Evolutionary conservation across 2,888 invertebrate genomes (phyloP).

Genomic region (Adelognathus sp.): DNA sequence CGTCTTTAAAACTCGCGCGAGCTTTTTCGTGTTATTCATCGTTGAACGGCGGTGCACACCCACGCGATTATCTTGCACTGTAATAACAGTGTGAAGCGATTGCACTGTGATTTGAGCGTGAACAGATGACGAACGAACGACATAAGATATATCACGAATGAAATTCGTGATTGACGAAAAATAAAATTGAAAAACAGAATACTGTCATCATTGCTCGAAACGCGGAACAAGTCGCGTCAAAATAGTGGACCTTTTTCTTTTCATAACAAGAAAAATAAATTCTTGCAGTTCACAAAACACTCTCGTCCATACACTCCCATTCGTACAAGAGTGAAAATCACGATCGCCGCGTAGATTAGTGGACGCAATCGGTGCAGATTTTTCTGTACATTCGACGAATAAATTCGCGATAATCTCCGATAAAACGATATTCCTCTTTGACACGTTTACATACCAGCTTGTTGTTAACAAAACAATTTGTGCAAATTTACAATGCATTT

Average conservation of each 20-base stretch:
- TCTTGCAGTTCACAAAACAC: neutral
- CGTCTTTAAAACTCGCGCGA: slow-evolving; percentile 1
- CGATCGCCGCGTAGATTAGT: neutral
- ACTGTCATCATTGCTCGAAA: neutral
- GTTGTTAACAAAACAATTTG: neutral
- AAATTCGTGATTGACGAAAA: neutral
- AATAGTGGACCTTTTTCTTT: neutral
- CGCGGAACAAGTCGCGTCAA: neutral
- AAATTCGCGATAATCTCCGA: neutral
- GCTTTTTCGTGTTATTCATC: slow-evolving; percentile 35
- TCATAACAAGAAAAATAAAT: neutral
- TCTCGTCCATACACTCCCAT: neutral
- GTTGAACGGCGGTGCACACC: slow-evolving; percentile 41
- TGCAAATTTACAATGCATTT: slow-evolving; percentile 12
- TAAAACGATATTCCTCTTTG: neutral
- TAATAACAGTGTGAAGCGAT: slow-evolving; percentile 34
- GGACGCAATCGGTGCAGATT: neutral
- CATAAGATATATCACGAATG: neutral
- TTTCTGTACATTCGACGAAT: neutral
- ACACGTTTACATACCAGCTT: neutral
- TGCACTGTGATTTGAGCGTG: slow-evolving; percentile 18
- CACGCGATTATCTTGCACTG: slow-evolving; percentile 40
- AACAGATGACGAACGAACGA: neutral
- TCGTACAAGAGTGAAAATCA: neutral
- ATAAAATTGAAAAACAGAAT: neutral